Evolutionary conservation across 2,888 invertebrate species (phyloP).

Genomic region (Chymomyza amoena): DNA sequence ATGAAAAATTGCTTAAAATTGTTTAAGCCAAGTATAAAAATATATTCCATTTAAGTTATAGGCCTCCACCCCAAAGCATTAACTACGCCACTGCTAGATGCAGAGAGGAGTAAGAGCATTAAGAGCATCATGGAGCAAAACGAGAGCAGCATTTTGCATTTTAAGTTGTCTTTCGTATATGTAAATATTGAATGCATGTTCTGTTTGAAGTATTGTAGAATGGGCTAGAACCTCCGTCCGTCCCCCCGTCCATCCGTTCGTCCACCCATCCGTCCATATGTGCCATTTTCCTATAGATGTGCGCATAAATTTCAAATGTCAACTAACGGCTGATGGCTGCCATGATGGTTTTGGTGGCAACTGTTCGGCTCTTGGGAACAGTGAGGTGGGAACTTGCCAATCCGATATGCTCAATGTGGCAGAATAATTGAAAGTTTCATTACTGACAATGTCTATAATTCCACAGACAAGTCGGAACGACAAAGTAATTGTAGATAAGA

Average conservation of each 20-base stretch:
- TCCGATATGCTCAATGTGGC: not conserved
- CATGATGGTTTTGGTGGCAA: not conserved
- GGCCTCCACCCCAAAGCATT: too few relatives aligned
- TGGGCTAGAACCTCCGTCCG: too few relatives aligned
- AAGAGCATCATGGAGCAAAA: not conserved
- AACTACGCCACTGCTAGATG: not conserved
- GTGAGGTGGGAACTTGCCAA: not conserved
- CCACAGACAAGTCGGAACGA: not conserved
- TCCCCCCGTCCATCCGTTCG: too few relatives aligned
- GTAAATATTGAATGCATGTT: not conserved
- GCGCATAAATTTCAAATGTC: slow-evolving; percentile 6
- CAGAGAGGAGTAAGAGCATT: not conserved
- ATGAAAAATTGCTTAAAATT: too few relatives aligned
- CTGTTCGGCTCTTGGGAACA: not conserved
- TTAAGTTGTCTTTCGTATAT: slow-evolving; percentile 18
- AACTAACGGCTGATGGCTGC: not conserved
- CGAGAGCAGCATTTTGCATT: not conserved
- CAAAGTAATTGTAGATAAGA: not conserved
- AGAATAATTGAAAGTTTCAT: not conserved
- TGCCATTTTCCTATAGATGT: not conserved
- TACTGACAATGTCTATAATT: not conserved
- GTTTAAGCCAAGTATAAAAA: too few relatives aligned
- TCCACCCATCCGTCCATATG: not conserved
- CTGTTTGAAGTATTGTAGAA: not conserved
- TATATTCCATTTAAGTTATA: too few relatives aligned